Base-by-base conservation (phyloP, 2,113 vertebrate species). In the Sapajus apella region DNA sequence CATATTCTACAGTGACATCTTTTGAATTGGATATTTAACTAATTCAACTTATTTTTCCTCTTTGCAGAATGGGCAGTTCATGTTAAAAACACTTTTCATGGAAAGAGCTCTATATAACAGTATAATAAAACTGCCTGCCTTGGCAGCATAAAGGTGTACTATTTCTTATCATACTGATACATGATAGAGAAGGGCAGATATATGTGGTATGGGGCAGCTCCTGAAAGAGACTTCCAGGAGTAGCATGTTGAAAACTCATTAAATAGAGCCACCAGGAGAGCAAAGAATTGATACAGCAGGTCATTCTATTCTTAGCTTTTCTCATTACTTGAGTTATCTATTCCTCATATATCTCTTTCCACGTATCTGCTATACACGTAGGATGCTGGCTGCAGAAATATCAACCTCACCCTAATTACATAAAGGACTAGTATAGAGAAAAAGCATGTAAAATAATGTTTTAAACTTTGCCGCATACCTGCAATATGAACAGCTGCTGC, bases 301-400 rank as follows among this genome's bases (percentile, higher is more conserved):
- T n/a, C 32, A 73, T 37, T 91, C 21, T 30, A 52, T 43, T 50
- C 30, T 8, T 94, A 50, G 56, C 32, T 58, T 76, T 82, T 77
- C 83, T 93, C 11, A 61, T 35, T 68, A 32, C 56, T 91, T 87
- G 32, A 61, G 23, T 81, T 75, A 12, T 11, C 43, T 56, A 1
- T 37, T 6, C 20, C 20, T 91, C 30, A 4, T 8, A 25, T 45
- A 72, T 82, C 14, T 66, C 43, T 76, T 66, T 82, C 11, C n/a
- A 52, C 14, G 3, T 16, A 52, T 16, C 43, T 77, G 50, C 12
- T 87, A 0, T n/a, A 40, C 27, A 40, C n/a, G 6, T 64, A 72
- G 25, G 9, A 45, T 40, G 43, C 73, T 86, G 61, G n/a, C 89
- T 95, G 43, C 73, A 82, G 58, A 87, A 97, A 87, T 89, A 66